Base-by-base conservation (phyloP, 2,797 vertebrate genomes). In the Streptopelia turtur region DNA sequence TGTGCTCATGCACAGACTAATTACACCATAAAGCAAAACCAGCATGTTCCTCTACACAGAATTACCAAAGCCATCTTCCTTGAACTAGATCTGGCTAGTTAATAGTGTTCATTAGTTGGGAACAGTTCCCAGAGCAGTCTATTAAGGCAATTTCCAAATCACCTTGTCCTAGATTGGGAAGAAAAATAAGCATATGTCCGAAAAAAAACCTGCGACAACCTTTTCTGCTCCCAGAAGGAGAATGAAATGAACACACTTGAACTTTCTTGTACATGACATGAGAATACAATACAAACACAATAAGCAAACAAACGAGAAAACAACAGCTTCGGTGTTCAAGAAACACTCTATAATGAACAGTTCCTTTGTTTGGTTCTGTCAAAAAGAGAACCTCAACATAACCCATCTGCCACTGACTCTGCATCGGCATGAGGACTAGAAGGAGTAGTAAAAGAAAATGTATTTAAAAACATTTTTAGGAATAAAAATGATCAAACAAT, bases 31-130 rank as follows among this genome's bases (percentile, higher is more conserved):
- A 87, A 76, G 74, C 52, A 91, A 96, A 94, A 83, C 55, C 45
- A 69, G 55, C 49, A 37, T 60, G 68, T 56, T 91, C 66, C 59
- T 95, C 28, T 43, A 56, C 33, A 49, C 28, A 78, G 90, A 78
- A 95, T 92, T 85, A 86, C 75, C 65, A 81, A 94, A 96, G 91
- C 41, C 63, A 70, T 89, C 71, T 65, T 94, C 79, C 59, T 86
- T 92, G 87, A 94, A 79, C 63, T 86, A 83, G 72, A 64, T 82
- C 75, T 91, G 64, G 80, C 35, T 87, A 49, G 79, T 94, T 95
- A 93, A 91, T 52, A 71, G 50, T 35, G 50, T 86, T 93, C 79
- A 72, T 96, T 91, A 95, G 5, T 31, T 86, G 69, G 53, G 68
- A 95, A 76, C 49, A 85, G 71, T 52, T 79, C 82, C 87, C 86